A percentile compares a stretch with the other conserved stretches of the same genome.
These are phyloP conservation scores for Drosophila mimetica DNA, from an alignment of 2,888 invertebrate genomes.

Conservation along the genomic window DNA sequence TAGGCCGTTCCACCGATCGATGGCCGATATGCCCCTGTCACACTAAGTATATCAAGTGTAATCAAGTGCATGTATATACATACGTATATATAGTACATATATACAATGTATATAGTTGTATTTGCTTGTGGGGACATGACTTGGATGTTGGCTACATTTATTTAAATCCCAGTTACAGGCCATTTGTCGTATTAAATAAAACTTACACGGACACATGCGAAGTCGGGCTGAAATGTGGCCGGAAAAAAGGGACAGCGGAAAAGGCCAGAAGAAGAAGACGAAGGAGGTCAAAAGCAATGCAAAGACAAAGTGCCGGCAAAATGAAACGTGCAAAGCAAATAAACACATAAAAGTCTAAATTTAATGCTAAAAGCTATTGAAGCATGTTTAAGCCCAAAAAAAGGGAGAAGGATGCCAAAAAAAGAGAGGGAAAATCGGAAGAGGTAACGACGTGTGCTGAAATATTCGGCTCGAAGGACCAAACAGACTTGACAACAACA, in stretches of 20 bases:
- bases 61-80: slow-evolving; percentile 45
- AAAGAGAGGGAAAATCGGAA: neutral
- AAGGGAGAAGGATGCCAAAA: neutral
- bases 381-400: slow-evolving; percentile 53
- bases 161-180: slow-evolving; percentile 72
- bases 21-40: slow-evolving; percentile 27
- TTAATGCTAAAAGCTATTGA: slow-evolving; percentile 74
- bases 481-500: slow-evolving; percentile 28
- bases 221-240: slow-evolving; percentile 1
- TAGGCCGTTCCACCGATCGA: slow-evolving; percentile 48
- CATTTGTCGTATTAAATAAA: slow-evolving; percentile 78
- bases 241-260: slow-evolving; percentile 11
- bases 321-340: slow-evolving; percentile 73
- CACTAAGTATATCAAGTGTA: slow-evolving; percentile 42
- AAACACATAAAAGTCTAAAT: slow-evolving; percentile 78
- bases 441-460: slow-evolving; percentile 40
- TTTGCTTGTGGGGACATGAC: slow-evolving; percentile 36
- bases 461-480: slow-evolving; percentile 36
- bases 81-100: neutral
- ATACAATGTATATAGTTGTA: slow-evolving; percentile 5
- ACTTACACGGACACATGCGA: slow-evolving; percentile 49
- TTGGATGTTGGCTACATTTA: slow-evolving; percentile 60
- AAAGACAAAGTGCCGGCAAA: slow-evolving; percentile 61
- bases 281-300: slow-evolving; percentile 39
- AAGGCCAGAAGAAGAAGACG: neutral